Evolutionary conservation across 2,888 invertebrate species (phyloP).

Genomic region (Orchestes rusci): DNA sequence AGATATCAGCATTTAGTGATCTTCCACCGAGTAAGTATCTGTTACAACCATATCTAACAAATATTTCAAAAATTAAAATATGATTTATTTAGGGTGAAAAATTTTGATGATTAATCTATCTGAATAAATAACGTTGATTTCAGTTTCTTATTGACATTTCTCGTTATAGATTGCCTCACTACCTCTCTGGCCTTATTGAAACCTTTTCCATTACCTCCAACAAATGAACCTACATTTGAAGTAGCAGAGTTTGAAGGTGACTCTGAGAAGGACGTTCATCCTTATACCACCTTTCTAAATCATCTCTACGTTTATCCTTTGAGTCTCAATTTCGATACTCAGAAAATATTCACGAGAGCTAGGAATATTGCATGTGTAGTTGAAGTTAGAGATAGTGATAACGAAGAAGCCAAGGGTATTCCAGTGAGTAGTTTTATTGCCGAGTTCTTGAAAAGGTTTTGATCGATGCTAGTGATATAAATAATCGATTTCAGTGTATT

Average conservation of each 20-base stretch:
- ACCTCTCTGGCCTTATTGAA: slow-evolving; percentile 76
- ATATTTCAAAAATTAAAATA: too few relatives aligned
- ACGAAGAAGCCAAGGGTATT: slow-evolving; percentile 61
- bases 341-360: slow-evolving; percentile 86
- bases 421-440: slow-evolving; percentile 66
- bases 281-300: slow-evolving; percentile 79
- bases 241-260: slow-evolving; percentile 72
- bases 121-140: too few relatives aligned
- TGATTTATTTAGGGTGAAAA: too few relatives aligned
- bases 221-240: slow-evolving; percentile 70
- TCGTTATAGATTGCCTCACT: slow-evolving; percentile 71
- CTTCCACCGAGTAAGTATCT: slow-evolving; percentile 60
- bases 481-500: slow-evolving; percentile 53
- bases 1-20: slow-evolving; percentile 63
- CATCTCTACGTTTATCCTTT: slow-evolving; percentile 90
- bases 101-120: too few relatives aligned
- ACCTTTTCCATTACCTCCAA: slow-evolving; percentile 77
- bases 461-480: too few relatives aligned
- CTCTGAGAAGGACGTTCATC: slow-evolving; percentile 63
- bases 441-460: too few relatives aligned
- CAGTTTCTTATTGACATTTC: slow-evolving; percentile 1
- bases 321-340: slow-evolving; percentile 79
- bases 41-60: neutral
- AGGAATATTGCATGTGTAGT: slow-evolving; percentile 90
- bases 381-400: slow-evolving; percentile 79